phyloP scores from a whole-genome alignment of 1,140 invertebrate species.

The Heliconius eleuchia region DNA sequence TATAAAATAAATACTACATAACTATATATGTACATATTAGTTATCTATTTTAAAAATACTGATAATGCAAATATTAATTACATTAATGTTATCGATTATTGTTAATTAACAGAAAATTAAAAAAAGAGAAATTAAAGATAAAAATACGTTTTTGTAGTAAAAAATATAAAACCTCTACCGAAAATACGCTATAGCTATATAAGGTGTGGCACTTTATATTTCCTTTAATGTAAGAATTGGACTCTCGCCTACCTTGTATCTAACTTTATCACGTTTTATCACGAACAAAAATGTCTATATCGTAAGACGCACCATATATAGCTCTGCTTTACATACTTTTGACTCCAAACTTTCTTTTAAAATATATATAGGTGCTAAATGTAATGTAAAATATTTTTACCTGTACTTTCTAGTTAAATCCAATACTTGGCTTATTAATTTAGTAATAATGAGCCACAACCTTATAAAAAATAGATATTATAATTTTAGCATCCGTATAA shows the following conservation, averaged over 20 bases:
- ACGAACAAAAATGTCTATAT: background rate
- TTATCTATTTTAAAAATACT: too few relatives aligned
- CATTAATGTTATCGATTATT: too few relatives aligned
- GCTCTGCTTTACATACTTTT: background rate
- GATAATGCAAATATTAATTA: too few relatives aligned
- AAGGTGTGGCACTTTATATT: background rate
- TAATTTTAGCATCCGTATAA: too few relatives aligned
- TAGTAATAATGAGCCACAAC: too few relatives aligned
- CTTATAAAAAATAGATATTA: too few relatives aligned
- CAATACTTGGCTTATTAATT: too few relatives aligned
- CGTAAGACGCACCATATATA: background rate
- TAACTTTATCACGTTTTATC: background rate
- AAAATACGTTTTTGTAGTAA: background rate
- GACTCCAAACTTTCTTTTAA: background rate
- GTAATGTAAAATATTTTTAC: too few relatives aligned
- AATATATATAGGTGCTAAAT: background rate
- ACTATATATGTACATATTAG: background rate
- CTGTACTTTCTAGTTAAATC: background rate
- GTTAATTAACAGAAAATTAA: too few relatives aligned
- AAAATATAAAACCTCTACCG: background rate
- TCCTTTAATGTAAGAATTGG: background rate
- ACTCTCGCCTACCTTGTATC: slow-evolving; percentile 1
- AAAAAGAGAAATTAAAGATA: too few relatives aligned
- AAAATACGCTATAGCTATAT: background rate
- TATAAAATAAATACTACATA: background rate